These are phyloP conservation scores for Siniperca scherzeri DNA, from an alignment of 2,797 vertebrate genomes.

Conservation along the genomic window DNA sequence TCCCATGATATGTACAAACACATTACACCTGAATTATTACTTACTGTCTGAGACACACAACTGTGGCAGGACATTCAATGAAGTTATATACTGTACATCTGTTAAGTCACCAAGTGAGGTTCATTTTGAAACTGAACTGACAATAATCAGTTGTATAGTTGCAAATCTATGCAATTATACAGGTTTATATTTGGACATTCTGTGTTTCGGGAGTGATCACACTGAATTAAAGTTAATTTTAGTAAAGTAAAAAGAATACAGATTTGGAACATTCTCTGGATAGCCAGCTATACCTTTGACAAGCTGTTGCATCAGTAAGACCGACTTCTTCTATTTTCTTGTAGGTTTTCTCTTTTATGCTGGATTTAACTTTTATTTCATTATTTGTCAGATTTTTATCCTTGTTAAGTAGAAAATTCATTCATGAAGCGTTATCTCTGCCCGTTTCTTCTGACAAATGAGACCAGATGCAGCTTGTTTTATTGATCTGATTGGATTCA, in stretches of 20 bases:
- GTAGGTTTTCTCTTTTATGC: not conserved
- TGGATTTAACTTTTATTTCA: not conserved
- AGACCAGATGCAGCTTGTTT: constrained; percentile 45
- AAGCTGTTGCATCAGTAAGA: not conserved
- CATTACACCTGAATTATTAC: constrained; percentile 11
- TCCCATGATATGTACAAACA: constrained; percentile 51
- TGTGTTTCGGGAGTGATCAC: not conserved
- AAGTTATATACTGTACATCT: not conserved
- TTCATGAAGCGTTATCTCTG: constrained; percentile 13
- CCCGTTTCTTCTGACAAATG: constrained; percentile 17
- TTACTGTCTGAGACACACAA: constrained; percentile 8
- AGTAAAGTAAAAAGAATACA: not conserved
- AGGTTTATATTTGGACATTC: not conserved
- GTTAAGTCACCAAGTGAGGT: not conserved
- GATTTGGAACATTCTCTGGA: not conserved
- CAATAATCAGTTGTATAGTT: too few species aligned
- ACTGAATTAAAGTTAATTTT: not conserved
- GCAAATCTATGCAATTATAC: not conserved
- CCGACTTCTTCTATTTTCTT: not conserved
- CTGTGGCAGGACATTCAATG: not conserved
- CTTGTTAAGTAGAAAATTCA: constrained; percentile 8
- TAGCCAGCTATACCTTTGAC: not conserved
- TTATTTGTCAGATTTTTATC: not conserved
- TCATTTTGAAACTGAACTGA: not conserved
- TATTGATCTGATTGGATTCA: constrained; percentile 25